Evolutionary conservation across 1,140 invertebrate genomes (phyloP).

Genomic region (Diprion similis): DNA sequence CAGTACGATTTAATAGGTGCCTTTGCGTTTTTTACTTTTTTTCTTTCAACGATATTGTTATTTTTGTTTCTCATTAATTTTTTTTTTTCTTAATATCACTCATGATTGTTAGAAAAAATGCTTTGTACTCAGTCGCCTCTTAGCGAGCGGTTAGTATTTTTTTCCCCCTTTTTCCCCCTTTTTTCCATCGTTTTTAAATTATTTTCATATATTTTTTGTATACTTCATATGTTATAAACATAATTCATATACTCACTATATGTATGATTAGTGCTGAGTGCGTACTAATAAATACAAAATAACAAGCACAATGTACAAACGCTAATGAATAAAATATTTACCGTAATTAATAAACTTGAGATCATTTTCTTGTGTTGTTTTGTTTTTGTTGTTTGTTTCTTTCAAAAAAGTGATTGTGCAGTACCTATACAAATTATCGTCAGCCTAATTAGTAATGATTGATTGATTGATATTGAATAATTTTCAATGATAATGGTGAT

Average conservation of each 20-base stretch:
- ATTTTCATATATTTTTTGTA: neutral
- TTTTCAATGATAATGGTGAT: neutral
- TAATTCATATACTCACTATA: neutral
- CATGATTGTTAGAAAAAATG: slow-evolving; percentile 49
- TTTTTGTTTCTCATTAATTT: neutral
- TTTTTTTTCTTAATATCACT: slow-evolving; percentile 26
- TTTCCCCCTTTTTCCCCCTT: slow-evolving; percentile 14
- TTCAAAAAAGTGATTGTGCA: slow-evolving; percentile 29
- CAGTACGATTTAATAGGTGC: too few species aligned
- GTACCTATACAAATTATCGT: slow-evolving; percentile 15
- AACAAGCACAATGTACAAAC: slow-evolving; percentile 56
- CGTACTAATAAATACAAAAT: slow-evolving; percentile 56
- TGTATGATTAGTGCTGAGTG: slow-evolving; percentile 37
- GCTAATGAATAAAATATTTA: slow-evolving; percentile 37
- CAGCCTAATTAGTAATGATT: neutral
- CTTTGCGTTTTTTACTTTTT: neutral
- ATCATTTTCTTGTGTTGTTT: slow-evolving; percentile 45
- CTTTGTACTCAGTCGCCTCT: slow-evolving; percentile 55
- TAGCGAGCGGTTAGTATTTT: slow-evolving; percentile 48
- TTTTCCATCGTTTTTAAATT: neutral
- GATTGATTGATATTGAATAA: neutral
- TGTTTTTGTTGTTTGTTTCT: slow-evolving; percentile 13
- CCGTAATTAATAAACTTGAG: slow-evolving; percentile 56
- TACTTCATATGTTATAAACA: neutral
- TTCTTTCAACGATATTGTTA: neutral